Conservation (phyloP, 1,140 invertebrate genomes). For the Sinonovacula constricta region DNA sequence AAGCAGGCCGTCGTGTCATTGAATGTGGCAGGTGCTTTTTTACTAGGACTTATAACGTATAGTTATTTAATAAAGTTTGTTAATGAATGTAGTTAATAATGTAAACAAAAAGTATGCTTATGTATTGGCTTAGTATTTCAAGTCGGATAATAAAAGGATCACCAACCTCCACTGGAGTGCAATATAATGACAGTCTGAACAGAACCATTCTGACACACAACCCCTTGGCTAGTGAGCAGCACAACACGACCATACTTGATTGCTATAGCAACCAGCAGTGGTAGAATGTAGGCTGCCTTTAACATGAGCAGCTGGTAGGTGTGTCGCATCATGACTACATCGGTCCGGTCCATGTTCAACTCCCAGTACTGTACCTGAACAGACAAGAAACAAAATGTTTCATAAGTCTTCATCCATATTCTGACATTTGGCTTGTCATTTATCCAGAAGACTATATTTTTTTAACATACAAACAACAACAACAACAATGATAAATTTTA, state of each 20-base stretch:
- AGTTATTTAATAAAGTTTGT: no score
- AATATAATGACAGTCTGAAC: constrained; percentile 64
- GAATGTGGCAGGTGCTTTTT: no score
- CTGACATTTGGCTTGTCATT: no score
- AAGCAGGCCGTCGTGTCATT: no score
- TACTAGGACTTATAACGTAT: no score
- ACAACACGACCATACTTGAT: constrained; percentile 60
- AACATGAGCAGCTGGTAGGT: constrained; percentile 60
- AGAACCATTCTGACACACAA: constrained; percentile 69
- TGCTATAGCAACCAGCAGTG: constrained; percentile 56
- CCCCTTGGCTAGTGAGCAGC: constrained; percentile 56
- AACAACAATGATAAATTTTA: no score
- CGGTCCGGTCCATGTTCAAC: constrained; percentile 41
- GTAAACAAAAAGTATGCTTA: no score
- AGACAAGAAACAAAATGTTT: not conserved
- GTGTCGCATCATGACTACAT: constrained; percentile 58
- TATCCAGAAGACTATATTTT: no score
- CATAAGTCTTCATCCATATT: no score
- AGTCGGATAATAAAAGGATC: not conserved
- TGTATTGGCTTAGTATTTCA: no score
- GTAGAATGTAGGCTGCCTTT: constrained; percentile 52
- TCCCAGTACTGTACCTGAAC: constrained; percentile 63
- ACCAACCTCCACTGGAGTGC: constrained; percentile 32
- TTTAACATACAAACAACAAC: no score
- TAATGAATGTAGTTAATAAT: no score